Base-by-base conservation (phyloP, 2,888 invertebrate species). In the Drosophila diplacantha region DNA sequence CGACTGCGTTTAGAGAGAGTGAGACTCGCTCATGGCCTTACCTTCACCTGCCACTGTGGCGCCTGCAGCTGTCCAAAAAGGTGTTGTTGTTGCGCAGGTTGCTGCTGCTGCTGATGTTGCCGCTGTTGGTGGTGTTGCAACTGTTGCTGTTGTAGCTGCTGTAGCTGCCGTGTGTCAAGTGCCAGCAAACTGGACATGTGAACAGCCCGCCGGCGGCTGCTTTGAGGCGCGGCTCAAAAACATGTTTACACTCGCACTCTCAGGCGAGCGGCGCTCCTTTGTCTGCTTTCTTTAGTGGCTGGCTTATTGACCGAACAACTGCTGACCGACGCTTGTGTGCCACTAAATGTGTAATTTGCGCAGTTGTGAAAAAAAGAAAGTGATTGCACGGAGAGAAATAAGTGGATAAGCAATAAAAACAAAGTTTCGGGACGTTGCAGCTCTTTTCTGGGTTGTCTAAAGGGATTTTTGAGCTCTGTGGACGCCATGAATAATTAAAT, bases 161-260 rank as follows among this genome's bases (percentile, higher is more conserved):
- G 22, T n/a, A n/a, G n/a, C n/a, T 60, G 63, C 18, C 82, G 83
- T 78, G 78, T 83, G 78, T 81, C 83, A 83, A 83, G 78, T 83
- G 83, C 66, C 83, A 79, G 81, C 75, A 70, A 72, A 77, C 64
- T 75, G 78, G 78, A 83, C 79, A 83, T 73, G 64, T 71, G 81
- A 71, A 78, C 73, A 63, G 16, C 20, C 34, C 53, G 65, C 69
- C 71, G 55, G 53, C 69, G 65, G 77, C 77, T 61, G 55, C 77
- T 70, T 71, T 80, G 83, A 73, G 76, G 75, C 73, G 66, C 64
- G 75, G 58, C 73, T 83, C 79, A 75, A 79, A 79, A 79, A 79
- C 83, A 79, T 79, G 78, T 83, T 79, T 79, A 78, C 76, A 75
- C 60, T 66, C 72, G 51, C 74, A 63, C 63, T 59, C 60, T 50